Percentiles rank a stretch among this genome's conserved stretches.
Conservation (phyloP, 2,797 vertebrate species). For the Lepidocolaptes lacrymiger region DNA sequence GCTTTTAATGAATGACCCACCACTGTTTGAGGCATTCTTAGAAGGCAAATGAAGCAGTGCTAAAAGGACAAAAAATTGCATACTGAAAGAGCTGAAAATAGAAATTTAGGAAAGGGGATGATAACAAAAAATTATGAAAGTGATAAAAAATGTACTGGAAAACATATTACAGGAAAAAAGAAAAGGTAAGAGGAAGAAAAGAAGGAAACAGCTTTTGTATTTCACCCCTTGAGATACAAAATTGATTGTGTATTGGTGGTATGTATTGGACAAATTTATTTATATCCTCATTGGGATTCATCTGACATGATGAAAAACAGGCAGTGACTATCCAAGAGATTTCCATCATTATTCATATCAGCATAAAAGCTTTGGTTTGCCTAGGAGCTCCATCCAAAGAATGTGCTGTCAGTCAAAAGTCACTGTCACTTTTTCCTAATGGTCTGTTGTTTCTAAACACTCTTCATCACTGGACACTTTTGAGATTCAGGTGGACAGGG, state of each 20-base stretch:
- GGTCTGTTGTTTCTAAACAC: background rate
- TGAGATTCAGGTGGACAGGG: background rate
- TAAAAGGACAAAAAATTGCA: background rate
- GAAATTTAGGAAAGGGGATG: background rate
- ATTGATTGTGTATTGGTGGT: background rate
- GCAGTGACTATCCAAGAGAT: background rate
- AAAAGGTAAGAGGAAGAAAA: background rate
- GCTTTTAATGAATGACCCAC: background rate
- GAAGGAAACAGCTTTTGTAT: background rate
- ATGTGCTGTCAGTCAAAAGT: fast-evolving
- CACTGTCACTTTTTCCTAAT: background rate
- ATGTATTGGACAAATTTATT: background rate
- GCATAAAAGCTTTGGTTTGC: background rate
- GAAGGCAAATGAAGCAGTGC: background rate
- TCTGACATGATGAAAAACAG: background rate
- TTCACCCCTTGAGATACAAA: background rate
- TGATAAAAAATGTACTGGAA: background rate
- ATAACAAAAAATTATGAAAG: background rate
- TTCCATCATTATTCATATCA: background rate
- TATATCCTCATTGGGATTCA: background rate
- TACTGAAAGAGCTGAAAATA: background rate
- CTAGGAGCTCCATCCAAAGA: background rate
- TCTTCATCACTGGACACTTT: background rate
- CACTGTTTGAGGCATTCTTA: background rate
- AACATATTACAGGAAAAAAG: background rate